Evolutionary conservation across 2,797 vertebrate species (phyloP).

Genomic region (Microctenopoma stevenorrisi): DNA sequence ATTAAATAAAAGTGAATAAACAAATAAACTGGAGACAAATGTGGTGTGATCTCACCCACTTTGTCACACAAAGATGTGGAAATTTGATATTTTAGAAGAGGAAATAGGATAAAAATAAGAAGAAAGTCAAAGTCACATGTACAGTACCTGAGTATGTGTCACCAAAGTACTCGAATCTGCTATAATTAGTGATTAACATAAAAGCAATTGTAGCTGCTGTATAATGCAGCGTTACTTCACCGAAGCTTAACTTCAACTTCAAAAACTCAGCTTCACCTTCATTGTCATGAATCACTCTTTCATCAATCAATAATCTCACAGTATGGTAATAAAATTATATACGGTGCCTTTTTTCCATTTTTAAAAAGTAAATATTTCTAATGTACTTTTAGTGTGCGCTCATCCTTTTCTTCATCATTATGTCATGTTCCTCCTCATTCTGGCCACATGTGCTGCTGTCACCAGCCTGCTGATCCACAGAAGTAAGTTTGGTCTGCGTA

Average conservation of each 20-base stretch:
- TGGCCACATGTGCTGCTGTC: background rate
- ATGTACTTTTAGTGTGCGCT: background rate
- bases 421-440: background rate
- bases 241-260: background rate
- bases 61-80: too few relatives aligned
- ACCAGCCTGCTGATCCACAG: background rate
- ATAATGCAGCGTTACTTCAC: conserved; percentile 6
- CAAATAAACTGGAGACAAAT: too few relatives aligned
- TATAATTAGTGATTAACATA: conserved; percentile 26
- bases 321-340: background rate
- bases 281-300: background rate
- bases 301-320: background rate
- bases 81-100: background rate
- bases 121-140: conserved; percentile 11
- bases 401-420: background rate
- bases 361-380: background rate
- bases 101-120: background rate
- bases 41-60: too few relatives aligned
- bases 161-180: conserved; percentile 4
- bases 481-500: background rate
- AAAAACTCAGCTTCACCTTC: too few relatives aligned
- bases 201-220: conserved; percentile 9
- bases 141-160: conserved; percentile 17
- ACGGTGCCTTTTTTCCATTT: background rate
- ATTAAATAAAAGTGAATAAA: too few relatives aligned